Percentiles rank a stretch among this genome's conserved stretches.
phyloP scores from a whole-genome alignment of 2,888 invertebrate species.

The Synergus gifuensis region DNA sequence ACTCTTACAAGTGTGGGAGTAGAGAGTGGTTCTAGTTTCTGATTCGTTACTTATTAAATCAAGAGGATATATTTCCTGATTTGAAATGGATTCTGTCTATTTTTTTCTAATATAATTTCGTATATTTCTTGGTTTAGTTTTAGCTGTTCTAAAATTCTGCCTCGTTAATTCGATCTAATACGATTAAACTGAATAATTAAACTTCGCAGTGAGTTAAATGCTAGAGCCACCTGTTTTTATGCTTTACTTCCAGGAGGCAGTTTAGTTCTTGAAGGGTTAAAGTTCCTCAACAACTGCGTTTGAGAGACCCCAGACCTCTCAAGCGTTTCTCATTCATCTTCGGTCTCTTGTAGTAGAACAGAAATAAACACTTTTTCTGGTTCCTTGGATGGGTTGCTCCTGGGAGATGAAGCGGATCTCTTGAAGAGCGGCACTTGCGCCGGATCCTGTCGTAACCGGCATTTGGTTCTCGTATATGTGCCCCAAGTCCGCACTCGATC shows the following conservation, averaged over 20 bases:
- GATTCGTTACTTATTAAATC: too few relatives aligned
- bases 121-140: too few relatives aligned
- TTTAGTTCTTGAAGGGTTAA: neutral
- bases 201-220: neutral
- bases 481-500: constrained; percentile 68
- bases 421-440: constrained; percentile 47
- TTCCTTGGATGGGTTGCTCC: neutral
- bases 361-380: neutral
- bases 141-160: too few relatives aligned
- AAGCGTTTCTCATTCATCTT: neutral
- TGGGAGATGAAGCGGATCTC: neutral
- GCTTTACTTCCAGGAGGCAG: neutral
- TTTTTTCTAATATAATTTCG: too few relatives aligned
- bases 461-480: constrained; percentile 55
- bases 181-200: neutral
- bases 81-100: too few relatives aligned
- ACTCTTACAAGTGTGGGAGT: too few relatives aligned
- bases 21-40: too few relatives aligned
- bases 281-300: neutral
- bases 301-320: neutral
- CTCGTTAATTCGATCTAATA: too few relatives aligned
- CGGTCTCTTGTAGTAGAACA: neutral
- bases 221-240: neutral
- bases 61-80: too few relatives aligned
- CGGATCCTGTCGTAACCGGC: constrained; percentile 46